Evolutionary conservation across 2,797 vertebrate species (phyloP).

Genomic region (Meda fulgida): DNA sequence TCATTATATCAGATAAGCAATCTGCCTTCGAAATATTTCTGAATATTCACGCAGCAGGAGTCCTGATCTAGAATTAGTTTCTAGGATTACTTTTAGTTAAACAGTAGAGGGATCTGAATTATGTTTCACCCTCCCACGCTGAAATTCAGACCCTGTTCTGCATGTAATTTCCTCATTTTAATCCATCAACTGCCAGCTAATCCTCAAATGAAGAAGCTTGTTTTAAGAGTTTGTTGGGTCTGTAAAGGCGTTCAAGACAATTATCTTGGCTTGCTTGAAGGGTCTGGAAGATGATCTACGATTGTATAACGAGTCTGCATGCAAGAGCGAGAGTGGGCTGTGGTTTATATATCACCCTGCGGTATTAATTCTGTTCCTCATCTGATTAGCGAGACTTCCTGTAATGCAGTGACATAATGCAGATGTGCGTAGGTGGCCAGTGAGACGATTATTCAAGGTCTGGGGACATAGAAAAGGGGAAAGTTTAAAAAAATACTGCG

Average conservation of each 20-base stretch:
- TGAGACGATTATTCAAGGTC: slow-evolving; percentile 21
- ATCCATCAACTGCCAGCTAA: slow-evolving; percentile 33
- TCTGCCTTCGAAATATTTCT: not conserved
- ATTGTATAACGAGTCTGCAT: slow-evolving; percentile 2
- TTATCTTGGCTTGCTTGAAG: slow-evolving; percentile 29
- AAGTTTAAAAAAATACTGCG: not conserved
- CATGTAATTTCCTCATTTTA: slow-evolving; percentile 20
- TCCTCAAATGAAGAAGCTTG: slow-evolving; percentile 18
- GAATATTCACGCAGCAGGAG: slow-evolving; percentile 29
- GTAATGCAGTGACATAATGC: slow-evolving; percentile 26
- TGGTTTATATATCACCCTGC: slow-evolving; percentile 37
- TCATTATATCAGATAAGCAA: slow-evolving; percentile 28
- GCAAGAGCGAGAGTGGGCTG: slow-evolving; percentile 25
- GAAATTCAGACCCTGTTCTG: slow-evolving; percentile 3
- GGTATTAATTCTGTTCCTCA: slow-evolving; percentile 16
- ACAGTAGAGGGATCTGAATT: slow-evolving; percentile 20
- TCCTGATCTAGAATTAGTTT: slow-evolving; percentile 32
- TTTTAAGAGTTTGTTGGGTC: slow-evolving; percentile 27
- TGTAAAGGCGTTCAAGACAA: slow-evolving; percentile 7
- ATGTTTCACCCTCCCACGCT: not conserved
- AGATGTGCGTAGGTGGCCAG: slow-evolving; percentile 26
- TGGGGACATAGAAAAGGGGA: slow-evolving; percentile 4
- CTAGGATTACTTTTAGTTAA: slow-evolving; percentile 31
- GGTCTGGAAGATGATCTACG: slow-evolving; percentile 23
- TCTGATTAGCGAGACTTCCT: slow-evolving; percentile 41